phyloP scores from a whole-genome alignment of 1,140 invertebrate genomes.

The Lepidurus couesii region DNA sequence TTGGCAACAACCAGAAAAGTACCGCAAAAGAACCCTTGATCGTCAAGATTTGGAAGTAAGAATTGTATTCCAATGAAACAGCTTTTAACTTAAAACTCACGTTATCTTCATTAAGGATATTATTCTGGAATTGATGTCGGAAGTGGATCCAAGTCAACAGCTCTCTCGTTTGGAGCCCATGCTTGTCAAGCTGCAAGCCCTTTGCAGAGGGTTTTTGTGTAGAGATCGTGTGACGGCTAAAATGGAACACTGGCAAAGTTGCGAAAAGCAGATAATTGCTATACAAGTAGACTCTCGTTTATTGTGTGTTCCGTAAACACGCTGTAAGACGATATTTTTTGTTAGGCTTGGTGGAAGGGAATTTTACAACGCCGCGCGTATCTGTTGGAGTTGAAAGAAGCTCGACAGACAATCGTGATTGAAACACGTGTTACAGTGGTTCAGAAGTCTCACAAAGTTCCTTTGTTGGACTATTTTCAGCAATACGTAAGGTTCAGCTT shows the following conservation, averaged over 20 bases:
- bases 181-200: conserved; percentile 55
- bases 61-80: not conserved
- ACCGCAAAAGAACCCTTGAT: not conserved
- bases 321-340: conserved; percentile 31
- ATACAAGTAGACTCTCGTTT: conserved; percentile 48
- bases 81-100: not conserved
- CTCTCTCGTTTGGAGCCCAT: conserved; percentile 34
- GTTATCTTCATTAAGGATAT: not conserved
- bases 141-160: conserved; percentile 42
- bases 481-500: conserved; percentile 37
- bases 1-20: conserved; percentile 49
- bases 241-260: conserved; percentile 49
- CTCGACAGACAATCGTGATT: conserved; percentile 40
- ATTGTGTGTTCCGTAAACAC: not conserved
- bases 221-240: conserved; percentile 51
- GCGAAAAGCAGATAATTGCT: conserved; percentile 51
- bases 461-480: conserved; percentile 49
- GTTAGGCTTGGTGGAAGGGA: conserved; percentile 61
- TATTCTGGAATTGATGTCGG: conserved; percentile 41
- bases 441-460: conserved; percentile 40
- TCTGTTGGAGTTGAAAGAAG: conserved; percentile 47
- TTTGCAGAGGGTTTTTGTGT: conserved; percentile 56
- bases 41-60: conserved; percentile 1
- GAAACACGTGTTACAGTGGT: conserved; percentile 37
- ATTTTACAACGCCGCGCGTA: conserved; percentile 50